These are phyloP conservation scores for Smithornis capensis DNA, from an alignment of 2,113 vertebrate species.

Conservation along the genomic window DNA sequence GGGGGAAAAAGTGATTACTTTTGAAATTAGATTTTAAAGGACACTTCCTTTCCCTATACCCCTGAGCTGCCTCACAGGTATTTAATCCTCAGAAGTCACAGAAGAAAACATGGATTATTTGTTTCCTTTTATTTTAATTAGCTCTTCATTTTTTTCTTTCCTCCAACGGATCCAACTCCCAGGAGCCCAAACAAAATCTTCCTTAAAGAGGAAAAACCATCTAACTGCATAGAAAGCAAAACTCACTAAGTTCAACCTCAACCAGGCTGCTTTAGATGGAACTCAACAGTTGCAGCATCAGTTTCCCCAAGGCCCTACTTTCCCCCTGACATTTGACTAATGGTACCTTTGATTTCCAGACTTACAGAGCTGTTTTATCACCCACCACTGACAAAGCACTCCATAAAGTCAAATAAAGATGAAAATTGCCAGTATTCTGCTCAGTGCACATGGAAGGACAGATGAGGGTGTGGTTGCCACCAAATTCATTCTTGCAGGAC, in stretches of 20 bases:
- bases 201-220: not conserved
- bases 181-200: not conserved
- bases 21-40: not conserved
- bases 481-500: not conserved
- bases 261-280: not conserved
- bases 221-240: not conserved
- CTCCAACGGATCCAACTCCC: not conserved
- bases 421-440: not conserved
- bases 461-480: not conserved
- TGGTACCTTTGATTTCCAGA: not conserved
- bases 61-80: not conserved
- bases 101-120: not conserved
- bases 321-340: not conserved
- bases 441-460: not conserved
- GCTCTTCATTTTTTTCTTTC: not conserved
- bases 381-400: not conserved
- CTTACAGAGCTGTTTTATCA: not conserved
- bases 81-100: not conserved
- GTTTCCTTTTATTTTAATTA: not conserved
- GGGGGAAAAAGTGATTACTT: fast-evolving
- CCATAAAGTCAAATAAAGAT: not conserved
- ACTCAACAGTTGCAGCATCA: not conserved
- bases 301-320: not conserved
- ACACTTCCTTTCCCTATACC: not conserved
- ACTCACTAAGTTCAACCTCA: not conserved